Conservation (phyloP, 1,140 invertebrate species). For the Gryllus bimaculatus region DNA sequence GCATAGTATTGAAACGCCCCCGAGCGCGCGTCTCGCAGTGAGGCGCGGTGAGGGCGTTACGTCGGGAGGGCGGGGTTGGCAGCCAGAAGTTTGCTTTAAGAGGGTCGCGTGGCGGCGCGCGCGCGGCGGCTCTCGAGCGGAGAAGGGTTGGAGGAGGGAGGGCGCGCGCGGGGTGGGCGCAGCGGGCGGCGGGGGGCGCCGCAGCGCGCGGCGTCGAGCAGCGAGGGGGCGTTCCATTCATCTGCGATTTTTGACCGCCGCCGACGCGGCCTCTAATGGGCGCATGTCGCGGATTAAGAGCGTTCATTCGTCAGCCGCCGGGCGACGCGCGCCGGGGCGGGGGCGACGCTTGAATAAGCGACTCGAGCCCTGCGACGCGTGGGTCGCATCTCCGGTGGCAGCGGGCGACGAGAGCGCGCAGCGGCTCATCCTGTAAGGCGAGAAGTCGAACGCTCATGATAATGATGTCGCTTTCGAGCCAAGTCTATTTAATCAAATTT, state of each 20-base stretch:
- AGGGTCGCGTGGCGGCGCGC: neutral
- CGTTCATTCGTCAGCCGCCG: neutral
- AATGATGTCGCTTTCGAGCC: too few relatives aligned
- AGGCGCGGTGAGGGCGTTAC: neutral
- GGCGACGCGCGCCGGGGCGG: too few relatives aligned
- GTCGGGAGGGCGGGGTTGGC: too few relatives aligned
- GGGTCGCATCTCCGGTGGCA: too few relatives aligned
- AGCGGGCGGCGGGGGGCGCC: too few relatives aligned
- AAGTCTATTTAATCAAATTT: too few relatives aligned
- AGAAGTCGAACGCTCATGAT: too few relatives aligned
- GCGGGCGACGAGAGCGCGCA: too few relatives aligned
- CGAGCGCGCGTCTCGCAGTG: neutral
- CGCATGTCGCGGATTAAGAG: neutral
- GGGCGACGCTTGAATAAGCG: too few relatives aligned
- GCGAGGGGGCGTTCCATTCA: neutral
- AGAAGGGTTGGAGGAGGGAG: neutral
- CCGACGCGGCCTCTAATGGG: neutral
- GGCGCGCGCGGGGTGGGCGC: too few relatives aligned
- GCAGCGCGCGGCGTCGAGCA: neutral
- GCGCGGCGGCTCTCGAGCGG: neutral
- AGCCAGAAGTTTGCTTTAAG: neutral
- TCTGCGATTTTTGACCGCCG: conserved; percentile 2
- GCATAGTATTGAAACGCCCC: conserved; percentile 19
- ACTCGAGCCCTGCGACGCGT: too few relatives aligned
- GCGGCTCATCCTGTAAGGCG: too few relatives aligned